Percentiles rank a stretch among this genome's conserved stretches.
phyloP scores from a whole-genome alignment of 2,113 vertebrate genomes.

The Cyanistes caeruleus region DNA sequence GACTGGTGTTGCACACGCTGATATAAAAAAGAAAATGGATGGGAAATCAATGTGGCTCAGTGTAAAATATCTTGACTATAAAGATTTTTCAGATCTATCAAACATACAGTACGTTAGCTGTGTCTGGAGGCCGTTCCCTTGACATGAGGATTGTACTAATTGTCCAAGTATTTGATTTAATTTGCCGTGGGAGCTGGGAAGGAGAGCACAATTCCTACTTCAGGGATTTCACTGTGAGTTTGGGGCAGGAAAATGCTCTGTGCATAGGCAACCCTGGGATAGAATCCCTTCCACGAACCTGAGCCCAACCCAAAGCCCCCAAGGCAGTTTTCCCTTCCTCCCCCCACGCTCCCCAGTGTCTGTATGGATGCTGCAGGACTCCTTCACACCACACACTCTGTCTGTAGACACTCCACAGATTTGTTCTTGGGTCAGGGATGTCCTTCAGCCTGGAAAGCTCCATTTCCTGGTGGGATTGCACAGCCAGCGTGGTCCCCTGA shows the following conservation, averaged over 20 bases:
- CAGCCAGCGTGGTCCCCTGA: accelerated
- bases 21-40: constrained; percentile 48
- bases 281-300: not conserved
- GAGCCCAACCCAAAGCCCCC: not conserved
- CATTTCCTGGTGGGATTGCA: not conserved
- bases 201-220: not conserved
- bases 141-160: constrained; percentile 33
- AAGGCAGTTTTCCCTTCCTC: not conserved
- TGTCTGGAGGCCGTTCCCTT: constrained; percentile 9
- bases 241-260: not conserved
- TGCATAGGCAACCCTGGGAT: not conserved
- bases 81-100: constrained; percentile 56
- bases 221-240: not conserved
- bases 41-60: constrained; percentile 60
- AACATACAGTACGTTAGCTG: not conserved
- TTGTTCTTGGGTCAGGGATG: not conserved
- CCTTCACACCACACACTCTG: not conserved
- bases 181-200: constrained; percentile 17
- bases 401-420: too few relatives aligned
- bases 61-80: constrained; percentile 57
- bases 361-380: accelerated
- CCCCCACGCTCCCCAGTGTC: accelerated
- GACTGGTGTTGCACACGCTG: constrained; percentile 27
- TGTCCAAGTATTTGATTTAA: constrained; percentile 44
- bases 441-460: not conserved